Base-by-base conservation (phyloP, 2,113 vertebrate species). In the Macheiramphus alcinus region DNA sequence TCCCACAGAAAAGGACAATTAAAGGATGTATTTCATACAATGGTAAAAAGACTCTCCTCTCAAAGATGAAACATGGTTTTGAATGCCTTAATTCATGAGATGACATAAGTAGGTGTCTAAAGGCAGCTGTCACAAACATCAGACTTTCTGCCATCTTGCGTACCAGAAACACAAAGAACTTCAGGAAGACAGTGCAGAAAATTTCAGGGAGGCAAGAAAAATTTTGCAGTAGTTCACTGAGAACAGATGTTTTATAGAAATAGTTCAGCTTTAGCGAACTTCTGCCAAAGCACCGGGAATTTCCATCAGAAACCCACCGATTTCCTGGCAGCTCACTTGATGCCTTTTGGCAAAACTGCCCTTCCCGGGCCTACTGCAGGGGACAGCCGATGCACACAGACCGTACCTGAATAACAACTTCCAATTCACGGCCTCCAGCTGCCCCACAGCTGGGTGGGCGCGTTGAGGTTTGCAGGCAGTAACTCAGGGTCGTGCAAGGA, bases 361-460 rank as follows among this genome's bases (percentile, higher is more conserved):
- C 36, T 72, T 63, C 16, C 3, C 13, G 42, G 32, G 6, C 53
- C 36, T 13, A 2, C 25, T 48, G 23, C 67, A 61, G 62, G 66
- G 56, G 74, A 10, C 20, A 76, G 53, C 21, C 55, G 43, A 4
- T 2, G 47, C 27, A 4, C 66, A 42, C 70, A 25, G 31, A 36
- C 42, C 15, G 0, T 4, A 8, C 32, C 65, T 5, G 11, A 48
- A 6, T 1, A 31, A 18, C 32, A 18, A 0, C 17, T 8, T 8
- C 38, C 31, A 25, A 1, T 0, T 3, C 4, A 3, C 2, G 21
- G 15, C 8, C 56, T 67, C 15, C 27, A 16, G 68, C 27, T 52
- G 40, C 52, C 31, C 2, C 5, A 3, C 72, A 27, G 25, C 16
- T 11, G 45, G 23, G 6, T 13, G 40, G 45, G 40, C 25, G 2